Conservation (phyloP, 2,888 invertebrate genomes). For the Diarsia mendica region DNA sequence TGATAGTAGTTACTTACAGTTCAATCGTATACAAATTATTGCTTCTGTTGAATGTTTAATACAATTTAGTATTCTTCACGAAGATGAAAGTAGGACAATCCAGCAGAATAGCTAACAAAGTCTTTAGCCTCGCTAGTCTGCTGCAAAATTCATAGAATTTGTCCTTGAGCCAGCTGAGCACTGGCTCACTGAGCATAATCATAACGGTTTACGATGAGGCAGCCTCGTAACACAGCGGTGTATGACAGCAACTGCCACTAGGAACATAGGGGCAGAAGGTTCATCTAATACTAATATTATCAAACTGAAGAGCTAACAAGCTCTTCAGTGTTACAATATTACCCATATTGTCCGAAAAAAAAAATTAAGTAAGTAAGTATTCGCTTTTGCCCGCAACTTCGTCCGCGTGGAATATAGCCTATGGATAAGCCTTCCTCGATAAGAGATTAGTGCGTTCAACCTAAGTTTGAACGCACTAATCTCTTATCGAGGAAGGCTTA, state of each 20-base stretch:
- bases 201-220: conserved; percentile 43
- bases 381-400: too few species aligned
- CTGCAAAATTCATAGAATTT: conserved; percentile 27
- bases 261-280: conserved; percentile 19
- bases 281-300: too few species aligned
- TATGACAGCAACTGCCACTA: not conserved
- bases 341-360: too few species aligned
- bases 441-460: too few species aligned
- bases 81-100: conserved; percentile 12
- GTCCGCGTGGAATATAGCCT: too few species aligned
- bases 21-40: not conserved
- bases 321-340: too few species aligned
- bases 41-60: not conserved
- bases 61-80: not conserved
- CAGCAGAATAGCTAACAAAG: not conserved
- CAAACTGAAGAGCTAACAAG: too few species aligned
- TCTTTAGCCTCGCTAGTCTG: not conserved
- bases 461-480: too few species aligned
- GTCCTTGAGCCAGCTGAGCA: conserved; percentile 17
- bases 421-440: too few species aligned
- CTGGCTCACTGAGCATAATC: conserved; percentile 23
- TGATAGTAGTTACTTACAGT: not conserved
- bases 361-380: too few species aligned
- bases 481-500: too few species aligned
- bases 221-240: conserved; percentile 21